Base-by-base conservation (phyloP, 2,888 invertebrate species). In the Limnephilus rhombicus region DNA sequence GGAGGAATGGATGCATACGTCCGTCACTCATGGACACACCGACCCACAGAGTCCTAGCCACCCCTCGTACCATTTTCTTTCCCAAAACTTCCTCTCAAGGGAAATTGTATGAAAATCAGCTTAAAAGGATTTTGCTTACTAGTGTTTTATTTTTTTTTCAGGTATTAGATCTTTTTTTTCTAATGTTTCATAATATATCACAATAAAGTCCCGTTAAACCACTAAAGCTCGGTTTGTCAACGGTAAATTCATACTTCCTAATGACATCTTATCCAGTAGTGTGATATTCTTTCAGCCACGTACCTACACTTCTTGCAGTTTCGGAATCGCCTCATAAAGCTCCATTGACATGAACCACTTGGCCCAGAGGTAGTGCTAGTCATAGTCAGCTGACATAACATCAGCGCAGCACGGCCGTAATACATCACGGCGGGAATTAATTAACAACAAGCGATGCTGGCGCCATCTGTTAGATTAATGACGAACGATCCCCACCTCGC, bases 391-490 rank as follows among this genome's bases (percentile, higher is more conserved):
- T 37, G 86, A 49, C 86, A 53, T 29, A 24, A 45, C 85, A 29
- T 31, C 29, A 90, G 83, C 45, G 24, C 31, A 85, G 18, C 90
- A 5, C 68, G 24, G 68, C 68, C 68, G 24, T 68, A 68, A 45
- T 41, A 45, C 86, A 41, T 45, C 41, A 45, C 12, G 86, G 41
- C 53, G 53, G 68, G 68, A 68, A 53, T 53, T 68, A 87, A 87
- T 87, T 87, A 87, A 87, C 87, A 87, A 87, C 68, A 37, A 68
- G 68, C 31, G 87, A 87, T 53, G 24, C 87, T 53, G 68, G 53
- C 68, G 68, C 87, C 87, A 68, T 87, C 53, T 87, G 87, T 37
- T 87, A 68, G 34, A 87, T 87, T 87, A 87, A 87, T 87, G 87
- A 87, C 87, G 53, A 87, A 87, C 87, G 87, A 87, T 37, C 29